Evolutionary conservation across 2,888 invertebrate genomes (phyloP).

Genomic region (Euzophera pinguis): DNA sequence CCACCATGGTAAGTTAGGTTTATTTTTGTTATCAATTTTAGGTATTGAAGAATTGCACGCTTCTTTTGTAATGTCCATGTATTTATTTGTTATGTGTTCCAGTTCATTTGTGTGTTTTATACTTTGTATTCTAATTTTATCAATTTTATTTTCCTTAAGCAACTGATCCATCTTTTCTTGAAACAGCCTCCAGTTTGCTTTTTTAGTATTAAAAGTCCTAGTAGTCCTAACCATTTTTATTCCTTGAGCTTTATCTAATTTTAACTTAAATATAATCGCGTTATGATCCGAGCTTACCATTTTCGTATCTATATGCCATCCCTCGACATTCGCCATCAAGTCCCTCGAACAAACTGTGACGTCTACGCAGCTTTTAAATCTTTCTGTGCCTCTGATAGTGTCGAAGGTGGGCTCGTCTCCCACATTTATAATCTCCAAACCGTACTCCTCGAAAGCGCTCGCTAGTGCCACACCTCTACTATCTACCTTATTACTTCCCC

Average conservation of each 20-base stretch:
- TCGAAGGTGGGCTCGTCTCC: too few relatives aligned
- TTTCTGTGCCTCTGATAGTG: too few relatives aligned
- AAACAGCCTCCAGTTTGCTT: constrained; percentile 25
- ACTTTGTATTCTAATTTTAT: background rate
- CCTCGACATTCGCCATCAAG: constrained; percentile 12
- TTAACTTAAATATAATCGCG: constrained; percentile 22
- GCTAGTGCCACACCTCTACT: too few relatives aligned
- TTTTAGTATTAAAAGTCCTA: constrained; percentile 21
- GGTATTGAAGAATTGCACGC: background rate
- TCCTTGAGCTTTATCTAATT: constrained; percentile 5
- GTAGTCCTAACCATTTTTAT: constrained; percentile 16
- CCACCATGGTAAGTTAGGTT: background rate
- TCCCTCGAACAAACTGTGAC: constrained; percentile 16
- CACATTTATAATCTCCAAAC: too few relatives aligned
- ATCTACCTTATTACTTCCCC: too few relatives aligned
- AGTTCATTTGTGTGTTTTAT: background rate
- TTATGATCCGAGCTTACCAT: constrained; percentile 24
- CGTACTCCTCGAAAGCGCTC: too few relatives aligned
- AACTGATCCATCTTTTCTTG: constrained; percentile 17
- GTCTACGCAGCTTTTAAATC: too few relatives aligned
- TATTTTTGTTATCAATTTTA: background rate
- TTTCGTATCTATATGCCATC: constrained; percentile 18
- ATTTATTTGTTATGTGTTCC: background rate
- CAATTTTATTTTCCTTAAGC: background rate
- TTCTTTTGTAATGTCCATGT: background rate